These are phyloP conservation scores for Oreochromis niloticus DNA, from an alignment of 2,113 vertebrate genomes.

Conservation along the genomic window DNA sequence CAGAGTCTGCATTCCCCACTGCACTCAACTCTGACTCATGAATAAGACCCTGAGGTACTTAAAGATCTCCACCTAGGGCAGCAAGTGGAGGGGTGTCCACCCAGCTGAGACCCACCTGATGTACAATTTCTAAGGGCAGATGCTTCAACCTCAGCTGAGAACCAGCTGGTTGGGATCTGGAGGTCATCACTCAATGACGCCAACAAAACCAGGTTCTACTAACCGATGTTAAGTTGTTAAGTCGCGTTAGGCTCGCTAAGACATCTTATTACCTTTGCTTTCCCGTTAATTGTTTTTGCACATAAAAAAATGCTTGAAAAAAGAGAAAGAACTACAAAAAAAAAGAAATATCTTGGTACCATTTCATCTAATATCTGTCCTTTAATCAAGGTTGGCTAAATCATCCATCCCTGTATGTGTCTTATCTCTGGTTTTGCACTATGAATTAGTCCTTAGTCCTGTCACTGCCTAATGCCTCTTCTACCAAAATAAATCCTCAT, in stretches of 20 bases:
- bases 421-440: not conserved
- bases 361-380: not conserved
- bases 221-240: not conserved
- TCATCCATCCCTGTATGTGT: fast-evolving
- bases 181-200: not conserved
- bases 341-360: not conserved
- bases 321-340: not conserved
- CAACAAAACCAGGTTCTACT: not conserved
- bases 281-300: not conserved
- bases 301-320: not conserved
- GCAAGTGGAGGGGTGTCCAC: not conserved
- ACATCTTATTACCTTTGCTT: fast-evolving
- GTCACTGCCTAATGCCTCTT: not conserved
- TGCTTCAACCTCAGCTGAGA: too few relatives aligned
- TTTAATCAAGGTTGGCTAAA: not conserved
- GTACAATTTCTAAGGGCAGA: too few relatives aligned
- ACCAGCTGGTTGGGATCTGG: not conserved
- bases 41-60: fast-evolving
- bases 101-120: not conserved
- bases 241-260: not conserved
- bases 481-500: not conserved
- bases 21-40: not conserved
- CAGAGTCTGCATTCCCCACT: not conserved
- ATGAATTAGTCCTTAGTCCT: not conserved
- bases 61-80: not conserved